Base-by-base conservation (phyloP, 2,888 invertebrate species). In the Hirtodrosophila histrioides region DNA sequence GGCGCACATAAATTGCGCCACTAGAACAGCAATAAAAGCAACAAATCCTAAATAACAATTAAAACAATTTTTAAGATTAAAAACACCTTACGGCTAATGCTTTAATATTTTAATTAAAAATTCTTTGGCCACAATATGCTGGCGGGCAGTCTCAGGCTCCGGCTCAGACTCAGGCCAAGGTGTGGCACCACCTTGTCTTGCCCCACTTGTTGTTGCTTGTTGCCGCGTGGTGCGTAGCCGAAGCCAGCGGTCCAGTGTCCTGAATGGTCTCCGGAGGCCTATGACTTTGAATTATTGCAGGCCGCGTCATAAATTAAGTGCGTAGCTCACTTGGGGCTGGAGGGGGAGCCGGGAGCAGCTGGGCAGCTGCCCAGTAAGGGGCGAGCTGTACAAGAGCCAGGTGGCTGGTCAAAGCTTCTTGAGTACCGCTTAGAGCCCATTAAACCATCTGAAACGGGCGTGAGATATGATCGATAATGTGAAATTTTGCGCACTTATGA, bases 251-350 rank as follows among this genome's bases (percentile, higher is more conserved):
- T 60, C 70, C 74, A 69, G 73, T 81, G 71, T 41, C 67, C 83
- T 73, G 75, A 78, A 86, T 62, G 75, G 76, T 74, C 89, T 88
- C 88, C 65, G 72, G 89, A 88, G 86, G 84, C 88, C 88, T 75
- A 88, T 86, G 88, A 83, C 88, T 88, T 88, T 86, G 86, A 86
- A 86, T 89, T 88, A 86, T 88, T 84, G 81, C 89, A 64, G 74
- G 67, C 61, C 84, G 46, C 69, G 78, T 80, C 86, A 86, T 89
- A 86, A 86, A 86, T 89, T 86, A 86, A 88, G 70, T 75, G 56
- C 60, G 64, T 45, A 51, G 35, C 60, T 51, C 50, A 31, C 44
- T 40, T 40, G 53, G 44, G 55, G 36, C 39, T 37, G 35, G 7
- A 12, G 43, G 8, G 27, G 9, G 4, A 8, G 29, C 3, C 9